A percentile compares a stretch with the other conserved stretches of the same genome.
These are phyloP conservation scores for Poecilia picta DNA, from an alignment of 2,797 vertebrate species.

Conservation along the genomic window DNA sequence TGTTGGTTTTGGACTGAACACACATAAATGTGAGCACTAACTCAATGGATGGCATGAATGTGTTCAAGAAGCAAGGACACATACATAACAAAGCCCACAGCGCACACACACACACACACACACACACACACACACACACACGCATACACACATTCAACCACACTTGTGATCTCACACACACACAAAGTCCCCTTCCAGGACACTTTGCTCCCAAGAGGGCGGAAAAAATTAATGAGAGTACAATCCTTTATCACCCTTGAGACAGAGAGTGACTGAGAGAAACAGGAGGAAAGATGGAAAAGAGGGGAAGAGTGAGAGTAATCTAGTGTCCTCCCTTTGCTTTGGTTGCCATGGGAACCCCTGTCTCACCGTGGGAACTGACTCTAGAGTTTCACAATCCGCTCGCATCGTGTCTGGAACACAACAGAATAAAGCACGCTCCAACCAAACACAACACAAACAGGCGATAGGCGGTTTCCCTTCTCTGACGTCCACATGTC, in stretches of 20 bases:
- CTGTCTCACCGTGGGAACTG: conserved; percentile 80
- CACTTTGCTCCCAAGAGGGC: conserved; percentile 77
- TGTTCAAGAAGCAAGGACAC: conserved; percentile 71
- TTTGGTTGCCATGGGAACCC: conserved; percentile 80
- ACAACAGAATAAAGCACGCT: conserved; percentile 59
- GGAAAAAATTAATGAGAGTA: conserved; percentile 80
- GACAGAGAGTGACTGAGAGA: conserved; percentile 56
- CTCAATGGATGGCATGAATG: conserved; percentile 66
- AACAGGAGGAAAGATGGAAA: conserved; percentile 13
- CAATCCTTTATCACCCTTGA: conserved; percentile 81
- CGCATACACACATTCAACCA: conserved; percentile 14
- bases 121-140: conserved; percentile 37
- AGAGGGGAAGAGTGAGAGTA: conserved; percentile 57
- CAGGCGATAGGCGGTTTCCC: conserved; percentile 2
- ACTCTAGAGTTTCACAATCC: conserved; percentile 75
- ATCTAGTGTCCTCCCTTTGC: conserved; percentile 79
- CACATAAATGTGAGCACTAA: conserved; percentile 27
- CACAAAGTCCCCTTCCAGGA: conserved; percentile 65
- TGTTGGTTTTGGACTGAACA: conserved; percentile 37
- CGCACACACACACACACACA: conserved; percentile 33
- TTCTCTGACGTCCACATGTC: conserved; percentile 41
- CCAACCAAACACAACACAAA: conserved; percentile 15
- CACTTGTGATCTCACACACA: conserved; percentile 16
- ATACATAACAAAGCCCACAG: conserved; percentile 69
- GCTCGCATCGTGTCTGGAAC: conserved; percentile 76